Percentiles rank a stretch among this genome's conserved stretches.
Evolutionary conservation across 1,140 invertebrate genomes (phyloP).

Genomic region (Ceratina calcarata): DNA sequence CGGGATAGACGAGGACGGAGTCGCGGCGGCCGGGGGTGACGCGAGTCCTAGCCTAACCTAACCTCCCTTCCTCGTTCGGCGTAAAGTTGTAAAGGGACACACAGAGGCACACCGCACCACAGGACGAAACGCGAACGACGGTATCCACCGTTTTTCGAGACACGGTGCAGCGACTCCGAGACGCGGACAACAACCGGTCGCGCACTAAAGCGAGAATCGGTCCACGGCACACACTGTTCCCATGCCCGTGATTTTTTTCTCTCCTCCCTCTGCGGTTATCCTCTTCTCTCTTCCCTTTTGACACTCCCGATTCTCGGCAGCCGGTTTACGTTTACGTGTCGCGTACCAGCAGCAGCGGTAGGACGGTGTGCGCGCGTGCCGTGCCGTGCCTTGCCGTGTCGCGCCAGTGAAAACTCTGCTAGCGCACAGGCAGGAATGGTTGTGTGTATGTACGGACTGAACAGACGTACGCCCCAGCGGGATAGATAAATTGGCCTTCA

Average conservation of each 20-base stretch:
- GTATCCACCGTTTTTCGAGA: slow-evolving; percentile 18
- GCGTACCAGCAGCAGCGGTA: neutral
- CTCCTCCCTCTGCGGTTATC: neutral
- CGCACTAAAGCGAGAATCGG: slow-evolving; percentile 38
- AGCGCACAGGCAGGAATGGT: slow-evolving; percentile 45
- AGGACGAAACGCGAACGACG: slow-evolving; percentile 33
- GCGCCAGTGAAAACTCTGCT: slow-evolving; percentile 55
- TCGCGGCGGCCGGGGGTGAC: slow-evolving; percentile 30
- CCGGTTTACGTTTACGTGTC: slow-evolving; percentile 49
- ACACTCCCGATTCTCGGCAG: slow-evolving; percentile 43
- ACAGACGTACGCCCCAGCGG: slow-evolving; percentile 32
- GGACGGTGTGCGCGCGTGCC: slow-evolving; percentile 20
- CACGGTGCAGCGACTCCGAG: neutral
- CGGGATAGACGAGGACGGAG: slow-evolving; percentile 18
- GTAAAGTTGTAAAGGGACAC: slow-evolving; percentile 22
- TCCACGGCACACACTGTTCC: slow-evolving; percentile 50
- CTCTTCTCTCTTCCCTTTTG: slow-evolving; percentile 5
- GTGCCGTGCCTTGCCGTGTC: slow-evolving; percentile 47
- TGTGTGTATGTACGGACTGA: slow-evolving; percentile 13
- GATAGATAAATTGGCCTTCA: slow-evolving; percentile 42
- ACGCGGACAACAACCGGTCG: slow-evolving; percentile 35
- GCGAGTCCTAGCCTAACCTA: slow-evolving; percentile 64
- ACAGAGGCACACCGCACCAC: slow-evolving; percentile 12
- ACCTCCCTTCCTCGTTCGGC: slow-evolving; percentile 53
- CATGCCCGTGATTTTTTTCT: slow-evolving; percentile 51